A percentile compares a stretch with the other conserved stretches of the same genome.
These are phyloP conservation scores for Sula dactylatra DNA, from an alignment of 2,113 vertebrate species.

Conservation along the genomic window DNA sequence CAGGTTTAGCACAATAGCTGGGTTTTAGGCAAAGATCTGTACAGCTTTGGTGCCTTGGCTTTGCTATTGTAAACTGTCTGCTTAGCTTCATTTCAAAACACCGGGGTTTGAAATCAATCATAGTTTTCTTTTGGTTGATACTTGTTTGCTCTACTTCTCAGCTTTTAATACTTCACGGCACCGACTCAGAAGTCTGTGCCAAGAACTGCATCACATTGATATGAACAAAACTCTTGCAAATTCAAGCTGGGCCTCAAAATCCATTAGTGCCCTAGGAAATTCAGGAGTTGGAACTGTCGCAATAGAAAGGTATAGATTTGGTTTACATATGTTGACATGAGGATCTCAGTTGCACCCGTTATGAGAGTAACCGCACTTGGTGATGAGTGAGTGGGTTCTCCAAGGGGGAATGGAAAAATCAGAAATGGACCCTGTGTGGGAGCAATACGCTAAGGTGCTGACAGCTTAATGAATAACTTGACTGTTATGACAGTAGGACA, in stretches of 20 bases:
- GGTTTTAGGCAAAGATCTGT: background rate
- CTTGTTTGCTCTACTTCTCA: slow-evolving; percentile 62
- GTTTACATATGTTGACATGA: slow-evolving; percentile 79
- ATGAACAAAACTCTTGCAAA: slow-evolving; percentile 59
- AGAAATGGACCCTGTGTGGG: slow-evolving; percentile 70
- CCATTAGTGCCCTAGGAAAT: slow-evolving; percentile 74
- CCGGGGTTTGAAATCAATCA: slow-evolving; percentile 65
- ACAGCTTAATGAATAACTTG: slow-evolving; percentile 85
- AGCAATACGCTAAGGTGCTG: slow-evolving; percentile 75
- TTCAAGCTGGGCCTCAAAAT: slow-evolving; percentile 53
- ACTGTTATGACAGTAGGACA: slow-evolving; percentile 84
- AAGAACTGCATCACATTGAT: slow-evolving; percentile 69
- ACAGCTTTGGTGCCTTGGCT: slow-evolving; percentile 7
- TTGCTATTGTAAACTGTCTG: slow-evolving; percentile 58
- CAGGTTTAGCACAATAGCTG: background rate
- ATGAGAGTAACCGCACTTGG: slow-evolving; percentile 70
- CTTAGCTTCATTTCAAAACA: slow-evolving; percentile 61
- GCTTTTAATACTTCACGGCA: slow-evolving; percentile 44
- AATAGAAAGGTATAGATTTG: slow-evolving; percentile 63
- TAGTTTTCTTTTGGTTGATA: slow-evolving; percentile 26
- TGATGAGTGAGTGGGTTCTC: slow-evolving; percentile 77
- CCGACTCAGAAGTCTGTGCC: slow-evolving; percentile 71
- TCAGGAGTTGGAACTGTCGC: slow-evolving; percentile 50
- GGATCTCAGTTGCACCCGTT: slow-evolving; percentile 74
- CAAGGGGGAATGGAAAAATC: slow-evolving; percentile 73